Conservation (phyloP, 1,140 invertebrate species). For the Drosophila lacteicornis region DNA sequence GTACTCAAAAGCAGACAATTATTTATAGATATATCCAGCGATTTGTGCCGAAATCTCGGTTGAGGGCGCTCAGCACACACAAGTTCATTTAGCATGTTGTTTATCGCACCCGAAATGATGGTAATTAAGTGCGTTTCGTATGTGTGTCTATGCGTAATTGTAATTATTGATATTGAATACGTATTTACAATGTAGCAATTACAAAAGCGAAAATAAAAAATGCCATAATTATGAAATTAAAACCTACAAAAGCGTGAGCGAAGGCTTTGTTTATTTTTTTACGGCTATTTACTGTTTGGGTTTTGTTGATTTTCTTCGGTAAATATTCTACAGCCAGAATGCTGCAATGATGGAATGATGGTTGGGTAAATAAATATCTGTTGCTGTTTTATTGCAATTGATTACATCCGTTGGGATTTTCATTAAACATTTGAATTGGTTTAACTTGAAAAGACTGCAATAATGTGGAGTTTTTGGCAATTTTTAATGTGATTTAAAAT, state of each 20-base stretch:
- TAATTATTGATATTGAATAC: constrained; percentile 82
- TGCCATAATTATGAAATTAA: constrained; percentile 79
- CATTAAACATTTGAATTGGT: no score
- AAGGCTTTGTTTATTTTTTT: constrained; percentile 18
- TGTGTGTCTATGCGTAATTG: constrained; percentile 77
- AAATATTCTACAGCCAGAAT: constrained; percentile 6
- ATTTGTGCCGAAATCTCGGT: constrained; percentile 22
- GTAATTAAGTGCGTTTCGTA: constrained; percentile 51
- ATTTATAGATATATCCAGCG: constrained; percentile 35
- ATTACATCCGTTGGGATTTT: background rate
- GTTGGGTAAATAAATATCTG: background rate
- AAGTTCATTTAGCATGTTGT: constrained; percentile 65
- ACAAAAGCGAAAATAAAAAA: constrained; percentile 76
- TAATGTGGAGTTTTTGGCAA: no score
- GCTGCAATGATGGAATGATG: background rate
- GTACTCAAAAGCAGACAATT: constrained; percentile 65
- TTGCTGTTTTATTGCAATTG: background rate
- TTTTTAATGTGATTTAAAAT: no score
- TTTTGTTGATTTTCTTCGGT: constrained; percentile 21
- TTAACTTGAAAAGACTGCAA: no score
- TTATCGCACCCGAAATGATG: constrained; percentile 62
- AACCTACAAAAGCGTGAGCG: constrained; percentile 34
- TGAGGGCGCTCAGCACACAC: constrained; percentile 18
- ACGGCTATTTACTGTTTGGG: background rate
- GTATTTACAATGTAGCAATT: constrained; percentile 83